Percentiles rank a stretch among this genome's conserved stretches.
Conservation (phyloP, 2,888 invertebrate genomes). For the Ferdinandea cuprea region DNA sequence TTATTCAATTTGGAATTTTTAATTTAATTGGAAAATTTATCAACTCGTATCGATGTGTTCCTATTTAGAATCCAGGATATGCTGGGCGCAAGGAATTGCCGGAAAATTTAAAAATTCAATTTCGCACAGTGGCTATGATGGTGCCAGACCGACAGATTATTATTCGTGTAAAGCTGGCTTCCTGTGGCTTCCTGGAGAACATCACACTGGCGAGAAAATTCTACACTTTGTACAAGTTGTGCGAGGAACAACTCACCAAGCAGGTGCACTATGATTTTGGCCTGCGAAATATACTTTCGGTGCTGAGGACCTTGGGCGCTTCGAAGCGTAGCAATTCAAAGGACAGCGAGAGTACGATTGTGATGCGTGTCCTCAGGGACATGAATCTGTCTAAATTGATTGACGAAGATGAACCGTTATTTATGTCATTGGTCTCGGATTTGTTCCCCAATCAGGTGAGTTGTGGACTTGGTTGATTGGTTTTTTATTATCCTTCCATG, state of each 20-base stretch:
- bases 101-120: constrained; percentile 98
- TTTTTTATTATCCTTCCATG: background rate
- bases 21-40: constrained; percentile 33
- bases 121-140: constrained; percentile 99
- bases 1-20: constrained; percentile 16
- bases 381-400: constrained; percentile 99
- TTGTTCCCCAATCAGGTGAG: constrained; percentile 94
- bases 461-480: background rate
- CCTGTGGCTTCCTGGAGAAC: constrained; percentile 97
- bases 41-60: background rate
- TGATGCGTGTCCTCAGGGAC: constrained; percentile 97
- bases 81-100: constrained; percentile 98
- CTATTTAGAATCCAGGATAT: constrained; percentile 95
- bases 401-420: constrained; percentile 98
- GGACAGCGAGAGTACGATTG: constrained; percentile 97
- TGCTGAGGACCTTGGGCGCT: constrained; percentile 95
- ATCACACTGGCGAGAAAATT: constrained; percentile 97
- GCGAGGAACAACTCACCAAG: constrained; percentile 98
- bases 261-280: constrained; percentile 99
- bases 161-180: constrained; percentile 96
- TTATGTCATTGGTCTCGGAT: constrained; percentile 97
- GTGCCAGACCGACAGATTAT: constrained; percentile 98
- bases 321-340: constrained; percentile 95
- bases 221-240: constrained; percentile 97
- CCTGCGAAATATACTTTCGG: constrained; percentile 96